These are phyloP conservation scores for Tetraneura akinire DNA, from an alignment of 1,140 invertebrate genomes.

Conservation along the genomic window DNA sequence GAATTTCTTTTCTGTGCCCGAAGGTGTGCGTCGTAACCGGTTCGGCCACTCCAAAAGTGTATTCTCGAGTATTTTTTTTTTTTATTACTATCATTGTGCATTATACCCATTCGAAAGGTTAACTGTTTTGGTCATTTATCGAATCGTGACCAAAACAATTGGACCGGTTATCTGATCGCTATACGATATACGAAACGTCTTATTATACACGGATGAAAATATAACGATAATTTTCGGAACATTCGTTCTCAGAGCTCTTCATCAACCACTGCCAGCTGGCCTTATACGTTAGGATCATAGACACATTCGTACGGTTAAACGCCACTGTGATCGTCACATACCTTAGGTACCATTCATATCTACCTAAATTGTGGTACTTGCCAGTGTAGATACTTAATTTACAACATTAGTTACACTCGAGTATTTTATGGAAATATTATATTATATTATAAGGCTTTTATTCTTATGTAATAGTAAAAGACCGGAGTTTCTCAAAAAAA, in stretches of 20 bases:
- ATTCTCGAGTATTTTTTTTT: conserved; percentile 28
- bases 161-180: conserved; percentile 40
- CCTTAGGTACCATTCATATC: background rate
- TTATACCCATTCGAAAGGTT: conserved; percentile 29
- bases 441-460: too few species aligned
- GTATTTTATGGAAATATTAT: background rate
- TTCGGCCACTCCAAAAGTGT: conserved; percentile 31
- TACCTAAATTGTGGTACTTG: background rate
- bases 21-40: conserved; percentile 21
- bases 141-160: conserved; percentile 51
- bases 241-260: conserved; percentile 19
- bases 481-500: too few species aligned
- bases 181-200: conserved; percentile 42
- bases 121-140: conserved; percentile 50
- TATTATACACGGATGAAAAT: conserved; percentile 44
- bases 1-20: too few species aligned
- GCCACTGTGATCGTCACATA: background rate
- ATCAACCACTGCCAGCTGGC: background rate
- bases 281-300: background rate
- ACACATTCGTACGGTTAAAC: background rate
- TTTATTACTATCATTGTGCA: conserved; percentile 9
- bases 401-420: background rate
- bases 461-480: too few species aligned
- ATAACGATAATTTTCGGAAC: conserved; percentile 44
- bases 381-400: background rate